A percentile compares a stretch with the other conserved stretches of the same genome.
Conservation (phyloP, 64 coral and sea anemone genomes). For the Montipora cactus region DNA sequence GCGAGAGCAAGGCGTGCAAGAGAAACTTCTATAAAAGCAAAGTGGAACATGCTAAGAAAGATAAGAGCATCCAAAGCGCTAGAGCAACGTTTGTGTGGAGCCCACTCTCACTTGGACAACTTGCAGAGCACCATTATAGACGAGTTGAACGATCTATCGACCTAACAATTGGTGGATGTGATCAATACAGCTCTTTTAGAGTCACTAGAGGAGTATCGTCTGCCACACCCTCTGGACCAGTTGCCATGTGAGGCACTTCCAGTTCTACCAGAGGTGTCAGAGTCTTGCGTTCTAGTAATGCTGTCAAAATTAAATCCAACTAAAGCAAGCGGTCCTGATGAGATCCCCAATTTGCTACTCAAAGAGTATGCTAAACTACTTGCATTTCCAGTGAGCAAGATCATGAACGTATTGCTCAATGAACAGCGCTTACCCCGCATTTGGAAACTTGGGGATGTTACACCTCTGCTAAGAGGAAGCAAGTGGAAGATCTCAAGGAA, state of each 20-base stretch:
- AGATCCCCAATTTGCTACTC: conserved; percentile 22
- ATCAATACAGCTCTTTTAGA: conserved; percentile 20
- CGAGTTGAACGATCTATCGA: conserved; percentile 1
- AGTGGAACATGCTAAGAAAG: conserved; percentile 38
- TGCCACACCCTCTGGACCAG: not conserved
- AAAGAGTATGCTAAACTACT: not conserved
- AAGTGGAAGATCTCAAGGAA: conserved; percentile 1
- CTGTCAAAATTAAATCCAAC: not conserved
- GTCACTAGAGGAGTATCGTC: conserved; percentile 23
- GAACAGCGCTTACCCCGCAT: conserved; percentile 7
- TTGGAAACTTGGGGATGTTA: conserved; percentile 3
- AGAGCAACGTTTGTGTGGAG: conserved; percentile 37
- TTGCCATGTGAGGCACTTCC: no score
- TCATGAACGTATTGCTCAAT: not conserved
- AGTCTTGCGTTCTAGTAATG: not conserved
- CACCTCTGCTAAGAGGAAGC: not conserved
- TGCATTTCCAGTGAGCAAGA: not conserved
- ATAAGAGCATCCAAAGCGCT: not conserved
- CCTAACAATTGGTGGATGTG: not conserved
- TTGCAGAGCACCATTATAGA: conserved; percentile 5
- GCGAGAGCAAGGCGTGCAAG: conserved; percentile 42
- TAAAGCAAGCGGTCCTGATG: conserved; percentile 7
- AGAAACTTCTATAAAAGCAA: conserved; percentile 29
- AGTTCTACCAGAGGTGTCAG: not conserved
- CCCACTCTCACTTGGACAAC: not conserved